Percentiles rank a stretch among this genome's conserved stretches.
Conservation (phyloP, 2,797 vertebrate genomes). For the Gymnothorax reevesii region DNA sequence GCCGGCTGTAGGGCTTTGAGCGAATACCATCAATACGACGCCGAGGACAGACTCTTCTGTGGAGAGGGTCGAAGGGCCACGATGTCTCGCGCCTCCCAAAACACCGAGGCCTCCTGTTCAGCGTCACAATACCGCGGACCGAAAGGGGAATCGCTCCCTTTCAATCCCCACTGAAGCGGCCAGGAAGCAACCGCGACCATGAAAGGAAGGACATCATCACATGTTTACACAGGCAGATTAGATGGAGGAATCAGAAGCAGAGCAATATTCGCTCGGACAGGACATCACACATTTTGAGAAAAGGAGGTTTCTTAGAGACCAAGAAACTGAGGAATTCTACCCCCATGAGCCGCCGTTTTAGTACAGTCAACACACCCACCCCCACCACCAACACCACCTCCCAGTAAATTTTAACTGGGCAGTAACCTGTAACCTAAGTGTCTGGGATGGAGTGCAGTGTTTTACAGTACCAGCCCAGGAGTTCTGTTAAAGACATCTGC, state of each 20-base stretch:
- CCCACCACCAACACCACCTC: constrained; percentile 6
- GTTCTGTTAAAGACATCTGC: constrained; percentile 22
- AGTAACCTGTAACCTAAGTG: constrained; percentile 47
- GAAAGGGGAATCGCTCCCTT: constrained; percentile 24
- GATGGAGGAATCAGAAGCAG: no score
- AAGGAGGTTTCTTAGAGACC: constrained; percentile 16
- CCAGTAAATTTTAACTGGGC: constrained; percentile 47
- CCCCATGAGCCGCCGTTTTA: constrained; percentile 30
- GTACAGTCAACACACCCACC: neutral
- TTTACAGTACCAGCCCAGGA: constrained; percentile 41
- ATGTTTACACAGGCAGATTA: constrained; percentile 8
- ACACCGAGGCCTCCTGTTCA: constrained; percentile 23
- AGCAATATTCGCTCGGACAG: neutral
- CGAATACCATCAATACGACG: constrained; percentile 54
- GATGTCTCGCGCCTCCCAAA: constrained; percentile 23
- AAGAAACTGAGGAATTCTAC: constrained; percentile 6
- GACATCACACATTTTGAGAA: neutral
- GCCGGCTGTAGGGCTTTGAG: constrained; percentile 49
- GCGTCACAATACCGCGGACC: constrained; percentile 36
- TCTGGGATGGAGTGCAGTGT: constrained; percentile 54
- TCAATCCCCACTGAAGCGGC: constrained; percentile 29
- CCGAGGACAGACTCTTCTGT: constrained; percentile 41
- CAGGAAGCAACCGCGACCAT: neutral
- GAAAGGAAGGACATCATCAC: constrained; percentile 23
- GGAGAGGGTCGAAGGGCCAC: constrained; percentile 22